Base-by-base conservation (phyloP, 1,140 invertebrate genomes). In the Harpegnathos saltator region DNA sequence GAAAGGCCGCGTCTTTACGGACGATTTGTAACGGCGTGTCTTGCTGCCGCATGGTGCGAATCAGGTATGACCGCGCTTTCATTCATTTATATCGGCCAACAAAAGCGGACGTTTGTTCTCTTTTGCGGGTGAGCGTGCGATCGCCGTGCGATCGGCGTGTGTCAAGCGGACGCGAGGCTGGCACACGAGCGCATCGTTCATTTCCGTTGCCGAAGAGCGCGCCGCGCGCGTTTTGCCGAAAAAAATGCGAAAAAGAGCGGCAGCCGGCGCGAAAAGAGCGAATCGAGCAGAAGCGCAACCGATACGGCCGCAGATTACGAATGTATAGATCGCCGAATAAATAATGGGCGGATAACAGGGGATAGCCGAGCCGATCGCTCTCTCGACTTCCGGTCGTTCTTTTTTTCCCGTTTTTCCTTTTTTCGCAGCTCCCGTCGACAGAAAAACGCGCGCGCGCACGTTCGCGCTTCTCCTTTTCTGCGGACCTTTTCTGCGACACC, bases 251-350 rank as follows among this genome's bases (percentile, higher is more conserved):
- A 44, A 81, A 80, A 80, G 80, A 69, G 59, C 54, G 50, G 26
- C 26, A 29, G 19, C 29, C n/a, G 50, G 52, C 58, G 66, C 52
- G 61, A 71, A 81, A 81, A 75, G 66, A 82, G 59, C 26, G 82
- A 62, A 72, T 85, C 84, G 82, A 50, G 81, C 65, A 61, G 75
- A 81, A 68, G 66, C 66, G 65, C 81, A 54, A 74, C 59, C 50
- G 66, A 63, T 85, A 69, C 50, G 38, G 68, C 81, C 54, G 65
- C 82, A 68, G 68, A 85, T 85, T 85, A 85, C 82, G 82, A 85
- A 85, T 84, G 84, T 82, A 85, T 85, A 83, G 82, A 54, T 66
- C 73, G 72, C 48, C 75, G 84, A 85, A 85, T 85, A 85, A 85
- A 85, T 83, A 84, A 85, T 85, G 82, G 54, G 56, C 71, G 69